Evolutionary conservation across 2,113 vertebrate genomes (phyloP).

Genomic region (Sula dactylatra): DNA sequence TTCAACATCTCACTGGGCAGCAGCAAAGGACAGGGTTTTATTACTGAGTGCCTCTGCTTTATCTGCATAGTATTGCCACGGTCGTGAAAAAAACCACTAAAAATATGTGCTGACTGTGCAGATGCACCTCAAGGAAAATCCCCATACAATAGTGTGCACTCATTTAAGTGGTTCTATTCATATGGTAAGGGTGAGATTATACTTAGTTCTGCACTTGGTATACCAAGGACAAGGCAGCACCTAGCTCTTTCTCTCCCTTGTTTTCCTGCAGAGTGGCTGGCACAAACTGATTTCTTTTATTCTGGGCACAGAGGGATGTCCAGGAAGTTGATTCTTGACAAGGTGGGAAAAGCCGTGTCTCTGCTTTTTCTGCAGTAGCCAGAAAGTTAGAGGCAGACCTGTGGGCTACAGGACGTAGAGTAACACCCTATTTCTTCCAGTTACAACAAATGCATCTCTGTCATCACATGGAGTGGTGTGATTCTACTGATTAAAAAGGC

Average conservation of each 20-base stretch:
- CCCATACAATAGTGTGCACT: neutral
- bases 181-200: neutral
- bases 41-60: neutral
- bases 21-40: neutral
- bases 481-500: neutral
- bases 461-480: rapidly evolving
- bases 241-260: neutral
- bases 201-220: neutral
- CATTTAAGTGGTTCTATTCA: neutral
- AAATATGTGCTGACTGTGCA: neutral
- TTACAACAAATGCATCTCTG: neutral
- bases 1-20: neutral
- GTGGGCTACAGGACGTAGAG: neutral
- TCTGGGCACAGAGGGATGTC: neutral
- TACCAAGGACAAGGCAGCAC: neutral
- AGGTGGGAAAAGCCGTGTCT: neutral
- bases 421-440: neutral
- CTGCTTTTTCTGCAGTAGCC: neutral
- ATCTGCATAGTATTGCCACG: neutral
- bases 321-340: neutral
- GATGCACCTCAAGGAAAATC: neutral
- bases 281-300: neutral
- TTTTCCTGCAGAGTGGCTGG: neutral
- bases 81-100: neutral
- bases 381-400: neutral